These are phyloP conservation scores for Rhabdomys dilectus DNA, from an alignment of 2,113 vertebrate genomes.

Conservation along the genomic window DNA sequence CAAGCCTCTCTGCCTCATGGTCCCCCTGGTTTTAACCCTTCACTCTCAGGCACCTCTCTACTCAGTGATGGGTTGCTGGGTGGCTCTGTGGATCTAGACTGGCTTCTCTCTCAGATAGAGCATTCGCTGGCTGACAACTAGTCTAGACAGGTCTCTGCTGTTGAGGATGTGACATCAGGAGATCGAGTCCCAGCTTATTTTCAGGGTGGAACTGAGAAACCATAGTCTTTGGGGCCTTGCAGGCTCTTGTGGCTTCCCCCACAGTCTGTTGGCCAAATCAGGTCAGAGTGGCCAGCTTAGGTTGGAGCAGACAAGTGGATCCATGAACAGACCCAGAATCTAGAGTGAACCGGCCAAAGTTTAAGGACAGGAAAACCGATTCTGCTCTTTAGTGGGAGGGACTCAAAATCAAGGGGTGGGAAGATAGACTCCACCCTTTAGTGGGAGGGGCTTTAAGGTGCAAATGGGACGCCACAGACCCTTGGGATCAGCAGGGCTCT, in stretches of 20 bases:
- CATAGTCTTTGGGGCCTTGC: rapidly evolving
- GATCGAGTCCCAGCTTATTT: background rate
- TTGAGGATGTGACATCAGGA: background rate
- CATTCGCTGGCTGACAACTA: background rate
- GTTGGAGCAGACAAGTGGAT: background rate
- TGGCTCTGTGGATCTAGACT: background rate
- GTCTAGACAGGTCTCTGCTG: rapidly evolving
- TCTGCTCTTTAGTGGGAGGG: background rate
- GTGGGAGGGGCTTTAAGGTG: background rate
- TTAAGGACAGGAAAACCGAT: background rate
- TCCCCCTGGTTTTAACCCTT: background rate
- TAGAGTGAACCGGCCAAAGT: background rate
- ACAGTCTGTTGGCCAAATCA: background rate
- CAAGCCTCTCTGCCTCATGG: background rate
- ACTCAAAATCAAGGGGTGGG: background rate
- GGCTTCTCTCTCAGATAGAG: background rate
- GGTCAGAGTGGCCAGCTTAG: background rate
- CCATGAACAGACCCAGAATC: too few relatives aligned
- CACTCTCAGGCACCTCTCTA: background rate
- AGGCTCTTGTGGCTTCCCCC: background rate
- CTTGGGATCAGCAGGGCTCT: background rate
- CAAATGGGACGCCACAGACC: rapidly evolving
- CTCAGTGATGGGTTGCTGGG: background rate
- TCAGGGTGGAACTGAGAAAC: background rate
- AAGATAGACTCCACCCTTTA: background rate